These are phyloP conservation scores for Muntiacus reevesi DNA, from an alignment of 2,113 vertebrate species.

Conservation along the genomic window DNA sequence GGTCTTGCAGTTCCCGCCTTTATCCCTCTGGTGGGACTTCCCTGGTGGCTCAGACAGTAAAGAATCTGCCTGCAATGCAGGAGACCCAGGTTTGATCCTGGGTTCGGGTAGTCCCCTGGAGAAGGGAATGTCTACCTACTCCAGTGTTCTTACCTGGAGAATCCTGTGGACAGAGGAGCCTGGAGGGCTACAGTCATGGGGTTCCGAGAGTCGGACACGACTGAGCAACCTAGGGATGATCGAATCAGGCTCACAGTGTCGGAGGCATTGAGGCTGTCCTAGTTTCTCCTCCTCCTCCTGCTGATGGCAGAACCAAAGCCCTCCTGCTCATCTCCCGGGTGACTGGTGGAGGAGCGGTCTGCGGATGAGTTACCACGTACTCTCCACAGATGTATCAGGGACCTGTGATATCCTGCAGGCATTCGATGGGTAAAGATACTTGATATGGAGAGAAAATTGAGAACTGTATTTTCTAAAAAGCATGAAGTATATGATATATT, in stretches of 20 bases:
- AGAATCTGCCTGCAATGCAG: background rate
- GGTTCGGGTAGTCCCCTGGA: background rate
- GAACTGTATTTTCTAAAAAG: background rate
- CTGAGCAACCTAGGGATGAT: background rate
- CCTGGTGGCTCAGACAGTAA: background rate
- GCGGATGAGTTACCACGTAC: accelerated
- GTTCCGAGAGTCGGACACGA: background rate
- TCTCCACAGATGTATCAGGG: background rate
- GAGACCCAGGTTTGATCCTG: background rate
- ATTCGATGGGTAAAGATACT: background rate
- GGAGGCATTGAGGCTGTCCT: accelerated
- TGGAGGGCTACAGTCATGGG: background rate
- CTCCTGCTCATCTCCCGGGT: background rate
- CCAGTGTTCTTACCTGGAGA: background rate
- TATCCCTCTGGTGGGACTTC: background rate
- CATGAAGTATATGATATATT: background rate
- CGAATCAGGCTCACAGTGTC: background rate
- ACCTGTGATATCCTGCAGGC: background rate
- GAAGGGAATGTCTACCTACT: background rate
- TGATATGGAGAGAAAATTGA: background rate
- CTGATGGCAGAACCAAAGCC: background rate
- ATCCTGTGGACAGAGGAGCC: background rate
- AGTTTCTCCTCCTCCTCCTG: background rate
- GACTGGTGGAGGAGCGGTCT: accelerated
- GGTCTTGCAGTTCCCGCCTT: background rate